Evolutionary conservation across 2,888 invertebrate species (phyloP).

Genomic region (Abrostola triplasia): DNA sequence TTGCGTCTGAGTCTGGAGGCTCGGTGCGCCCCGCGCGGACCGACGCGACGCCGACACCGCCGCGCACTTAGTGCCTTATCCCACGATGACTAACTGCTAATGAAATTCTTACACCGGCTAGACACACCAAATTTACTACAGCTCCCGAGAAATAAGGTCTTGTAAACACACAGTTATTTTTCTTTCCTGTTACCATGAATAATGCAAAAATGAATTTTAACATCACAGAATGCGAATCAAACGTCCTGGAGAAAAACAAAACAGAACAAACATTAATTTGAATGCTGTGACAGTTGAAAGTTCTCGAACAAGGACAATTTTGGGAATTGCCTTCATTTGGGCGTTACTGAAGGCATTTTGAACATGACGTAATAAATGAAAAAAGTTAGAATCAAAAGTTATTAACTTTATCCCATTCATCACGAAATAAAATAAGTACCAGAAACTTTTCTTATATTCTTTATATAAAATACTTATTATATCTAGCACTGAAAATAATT

Average conservation of each 20-base stretch:
- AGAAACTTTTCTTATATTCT: conserved; percentile 68
- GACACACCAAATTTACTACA: conserved; percentile 61
- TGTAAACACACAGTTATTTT: conserved; percentile 58
- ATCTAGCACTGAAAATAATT: conserved; percentile 51
- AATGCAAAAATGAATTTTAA: conserved; percentile 70
- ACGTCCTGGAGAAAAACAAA: conserved; percentile 80
- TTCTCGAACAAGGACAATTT: conserved; percentile 84
- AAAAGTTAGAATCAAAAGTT: conserved; percentile 87
- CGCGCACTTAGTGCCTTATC: conserved; percentile 63
- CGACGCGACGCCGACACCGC: conserved; percentile 35
- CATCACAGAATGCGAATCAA: conserved; percentile 77
- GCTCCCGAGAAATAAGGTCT: conserved; percentile 50
- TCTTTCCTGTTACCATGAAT: conserved; percentile 58
- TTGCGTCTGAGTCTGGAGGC: conserved; percentile 79
- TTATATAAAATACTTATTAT: conserved; percentile 58
- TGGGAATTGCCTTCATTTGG: conserved; percentile 85
- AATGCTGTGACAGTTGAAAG: conserved; percentile 85
- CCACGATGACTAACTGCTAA: conserved; percentile 71
- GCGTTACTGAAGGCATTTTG: conserved; percentile 82
- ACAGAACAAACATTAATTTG: conserved; percentile 87
- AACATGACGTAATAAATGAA: conserved; percentile 87
- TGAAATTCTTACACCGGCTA: conserved; percentile 70
- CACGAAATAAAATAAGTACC: conserved; percentile 76
- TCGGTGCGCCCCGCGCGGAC: conserved; percentile 55
- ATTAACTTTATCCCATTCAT: conserved; percentile 88